Base-by-base conservation (phyloP, 53 echinoderm and acorn worm species). In the Paracentrotus lividus region DNA sequence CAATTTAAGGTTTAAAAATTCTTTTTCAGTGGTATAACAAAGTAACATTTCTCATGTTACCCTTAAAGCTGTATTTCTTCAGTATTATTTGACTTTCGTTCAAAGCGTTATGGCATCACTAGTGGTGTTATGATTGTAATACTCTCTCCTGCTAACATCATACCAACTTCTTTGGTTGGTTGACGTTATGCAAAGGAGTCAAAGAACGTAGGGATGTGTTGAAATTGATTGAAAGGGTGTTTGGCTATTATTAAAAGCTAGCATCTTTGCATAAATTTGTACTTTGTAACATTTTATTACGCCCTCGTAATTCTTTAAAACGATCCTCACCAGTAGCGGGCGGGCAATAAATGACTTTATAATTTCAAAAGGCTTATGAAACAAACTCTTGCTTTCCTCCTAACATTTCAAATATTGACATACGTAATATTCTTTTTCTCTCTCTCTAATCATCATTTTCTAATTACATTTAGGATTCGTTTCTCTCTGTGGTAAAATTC, bases 381-480 rank as follows among this genome's bases (percentile, higher is more conserved):
- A 67, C 23, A 23, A 67, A 67, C 15, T 52, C 9, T 67, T 36
- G 40, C 32, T n/a, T n/a, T n/a, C n/a, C n/a, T n/a, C n/a, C n/a
- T n/a, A 38, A 72, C 47, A 47, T n/a, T 81, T n/a, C 81, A 81
- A 81, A 81, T 47, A 45, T 76, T 81, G 81, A 81, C 47, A 47
- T 47, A 33, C 7, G 40, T 16, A 36, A 6, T 36, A 16, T 40
- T 18, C 36, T 38, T 72, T n/a, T n/a, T 72, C 38, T 38, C 72
- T 40, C 18, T 20, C 40, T 69, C 81, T 45, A 45, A 45, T 45
- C 47, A 12, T 18, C n/a, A 81, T 81, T 45, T 81, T 49, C 7
- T n/a, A 44, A 81, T 81, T 81, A 45, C 26, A 10, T 47, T 10
- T n/a, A 27, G 18, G 44, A 4, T 5, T 4, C 9, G 47, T 5